Evolutionary conservation across 2,113 vertebrate species (phyloP).

Genomic region (Hemichromis elongatus): DNA sequence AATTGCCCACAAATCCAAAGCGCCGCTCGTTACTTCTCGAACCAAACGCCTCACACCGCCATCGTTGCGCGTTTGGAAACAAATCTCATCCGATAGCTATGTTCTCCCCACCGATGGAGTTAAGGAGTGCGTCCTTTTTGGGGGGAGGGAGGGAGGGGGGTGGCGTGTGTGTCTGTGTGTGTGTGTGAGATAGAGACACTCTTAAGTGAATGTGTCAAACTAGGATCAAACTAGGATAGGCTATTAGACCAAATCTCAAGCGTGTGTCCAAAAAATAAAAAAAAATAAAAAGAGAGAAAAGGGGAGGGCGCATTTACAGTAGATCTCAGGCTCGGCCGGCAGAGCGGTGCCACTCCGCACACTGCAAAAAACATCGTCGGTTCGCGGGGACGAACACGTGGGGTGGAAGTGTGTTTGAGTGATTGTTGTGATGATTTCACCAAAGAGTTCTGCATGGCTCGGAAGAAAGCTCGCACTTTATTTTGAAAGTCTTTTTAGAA

Average conservation of each 20-base stretch:
- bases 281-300: constrained; percentile 2
- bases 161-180: background rate
- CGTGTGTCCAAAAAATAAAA: constrained; percentile 25
- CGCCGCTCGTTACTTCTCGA: constrained; percentile 18
- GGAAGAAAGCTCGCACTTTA: fast-evolving
- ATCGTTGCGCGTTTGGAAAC: constrained; percentile 63
- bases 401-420: background rate
- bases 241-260: constrained; percentile 5
- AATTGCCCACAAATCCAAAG: constrained; percentile 30
- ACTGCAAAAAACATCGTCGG: constrained; percentile 24
- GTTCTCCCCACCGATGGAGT: constrained; percentile 8
- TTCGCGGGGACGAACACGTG: background rate
- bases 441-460: background rate
- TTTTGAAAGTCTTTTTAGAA: background rate
- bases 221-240: constrained; percentile 20
- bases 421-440: background rate
- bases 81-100: constrained; percentile 50
- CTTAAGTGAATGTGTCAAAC: constrained; percentile 6
- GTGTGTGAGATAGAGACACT: background rate
- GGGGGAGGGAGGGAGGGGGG: background rate
- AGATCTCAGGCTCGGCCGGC: background rate
- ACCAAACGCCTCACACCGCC: constrained; percentile 53
- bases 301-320: constrained; percentile 32
- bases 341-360: constrained; percentile 36
- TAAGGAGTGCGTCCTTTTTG: constrained; percentile 17